Evolutionary conservation across 2,888 invertebrate genomes (phyloP), one percentile per base, ranked within the genome.

Genomic region (Meteorus cinctellus): DNA sequence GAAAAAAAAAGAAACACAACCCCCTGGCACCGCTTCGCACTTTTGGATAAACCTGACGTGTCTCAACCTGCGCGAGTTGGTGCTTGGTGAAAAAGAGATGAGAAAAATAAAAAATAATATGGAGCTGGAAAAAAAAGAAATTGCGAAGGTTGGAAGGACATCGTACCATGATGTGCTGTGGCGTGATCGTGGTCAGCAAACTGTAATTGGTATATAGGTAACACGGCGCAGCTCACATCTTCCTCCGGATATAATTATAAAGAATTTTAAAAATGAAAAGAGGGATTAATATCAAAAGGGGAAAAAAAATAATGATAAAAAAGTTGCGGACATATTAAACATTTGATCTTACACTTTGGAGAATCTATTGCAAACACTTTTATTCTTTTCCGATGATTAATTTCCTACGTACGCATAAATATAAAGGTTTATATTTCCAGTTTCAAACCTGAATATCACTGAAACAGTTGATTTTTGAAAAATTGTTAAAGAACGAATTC

Each of bases 211-310:
- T 48, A 48, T 48, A 48, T n/a, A 48, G 6, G 48, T 48, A 48
- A 48, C n/a, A 45, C 45, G 4, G 14, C n/a, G n/a, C 48, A n/a
- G 48, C 48, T 48, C 48, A n/a, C 48, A 48, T n/a, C 16, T 48
- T 48, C n/a, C 48, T 48, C 48, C 48, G 48, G 48, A 48, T 48
- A 48, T 48, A 48, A 48, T 48, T 48, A n/a, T 16, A 48, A 48
- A 4, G n/a, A 4, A 48, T n/a, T 1, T 0, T 3, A 48, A 45
- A 10, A 45, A 45, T 12, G n/a, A 5, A 48, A 48, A n/a, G n/a
- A 48, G 4, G 16, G 16, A 45, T 4, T 34, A 34, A 34, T 34
- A 34, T 12, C 41, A 12, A 41, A 12, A 12, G 12, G 41, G 41
- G 1, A 12, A 41, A 2, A 41, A 41, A 10, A 48, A 48, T 0